These are phyloP conservation scores for Arrhopalites spinosus DNA, from an alignment of 2,888 invertebrate species.

Conservation along the genomic window DNA sequence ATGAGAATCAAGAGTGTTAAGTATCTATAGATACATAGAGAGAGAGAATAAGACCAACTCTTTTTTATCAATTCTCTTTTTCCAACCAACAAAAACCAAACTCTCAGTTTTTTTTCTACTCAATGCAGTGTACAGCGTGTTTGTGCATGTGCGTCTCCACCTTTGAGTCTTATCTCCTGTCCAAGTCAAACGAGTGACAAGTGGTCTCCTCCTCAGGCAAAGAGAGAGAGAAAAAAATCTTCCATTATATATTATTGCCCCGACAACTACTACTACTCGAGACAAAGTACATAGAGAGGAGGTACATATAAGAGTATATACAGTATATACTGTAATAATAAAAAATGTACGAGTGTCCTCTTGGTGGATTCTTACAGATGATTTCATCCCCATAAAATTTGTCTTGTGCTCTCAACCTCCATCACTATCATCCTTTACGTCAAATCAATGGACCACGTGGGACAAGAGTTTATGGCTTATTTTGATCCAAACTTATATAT, in stretches of 20 bases:
- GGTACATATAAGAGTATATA: not conserved
- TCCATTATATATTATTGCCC: not conserved
- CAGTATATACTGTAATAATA: not conserved
- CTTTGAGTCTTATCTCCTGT: not conserved
- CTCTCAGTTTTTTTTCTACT: no score
- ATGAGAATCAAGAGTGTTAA: conserved; percentile 13
- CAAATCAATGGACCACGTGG: no score
- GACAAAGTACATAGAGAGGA: not conserved
- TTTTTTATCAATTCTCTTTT: no score
- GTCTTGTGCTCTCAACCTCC: not conserved
- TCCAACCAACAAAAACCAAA: no score
- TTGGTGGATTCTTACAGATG: conserved; percentile 2
- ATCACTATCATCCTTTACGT: no score
- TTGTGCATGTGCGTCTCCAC: not conserved
- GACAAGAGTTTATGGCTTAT: no score
- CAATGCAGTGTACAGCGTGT: no score
- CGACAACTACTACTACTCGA: not conserved
- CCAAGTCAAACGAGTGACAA: not conserved
- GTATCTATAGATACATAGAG: not conserved
- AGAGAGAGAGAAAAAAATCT: not conserved
- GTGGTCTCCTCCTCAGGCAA: not conserved
- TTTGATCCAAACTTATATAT: no score
- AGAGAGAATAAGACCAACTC: no score
- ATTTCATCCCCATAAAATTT: conserved; percentile 6
- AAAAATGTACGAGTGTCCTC: not conserved